Evolutionary conservation across 2,888 invertebrate genomes (phyloP).

Genomic region (Eulithis prunata): DNA sequence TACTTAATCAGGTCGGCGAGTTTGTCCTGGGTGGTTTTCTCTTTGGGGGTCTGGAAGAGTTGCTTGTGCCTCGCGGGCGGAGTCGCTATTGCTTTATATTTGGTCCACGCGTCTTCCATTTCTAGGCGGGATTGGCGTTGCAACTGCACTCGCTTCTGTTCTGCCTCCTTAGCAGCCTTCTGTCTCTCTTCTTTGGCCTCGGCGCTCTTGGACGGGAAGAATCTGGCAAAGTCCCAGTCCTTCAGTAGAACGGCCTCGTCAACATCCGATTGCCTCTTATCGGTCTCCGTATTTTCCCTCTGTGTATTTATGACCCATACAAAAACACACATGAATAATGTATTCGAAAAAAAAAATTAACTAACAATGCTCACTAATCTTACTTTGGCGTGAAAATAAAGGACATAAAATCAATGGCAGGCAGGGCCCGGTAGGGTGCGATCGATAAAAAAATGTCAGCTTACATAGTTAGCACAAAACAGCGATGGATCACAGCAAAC

Average conservation of each 20-base stretch:
- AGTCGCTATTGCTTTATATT: conserved; percentile 74
- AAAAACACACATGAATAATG: conserved; percentile 76
- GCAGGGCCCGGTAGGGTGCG: conserved; percentile 33
- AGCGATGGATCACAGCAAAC: conserved; percentile 17
- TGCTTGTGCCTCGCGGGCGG: conserved; percentile 75
- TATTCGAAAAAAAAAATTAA: conserved; percentile 49
- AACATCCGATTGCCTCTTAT: conserved; percentile 83
- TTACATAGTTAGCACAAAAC: conserved; percentile 43
- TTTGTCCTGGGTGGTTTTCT: conserved; percentile 75
- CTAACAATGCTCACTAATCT: conserved; percentile 75
- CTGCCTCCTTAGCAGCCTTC: conserved; percentile 71
- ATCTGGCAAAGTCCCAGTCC: conserved; percentile 94
- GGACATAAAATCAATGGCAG: conserved; percentile 30
- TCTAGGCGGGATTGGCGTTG: conserved; percentile 78
- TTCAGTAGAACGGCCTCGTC: conserved; percentile 92
- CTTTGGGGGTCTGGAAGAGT: conserved; percentile 63
- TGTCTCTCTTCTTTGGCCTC: conserved; percentile 66
- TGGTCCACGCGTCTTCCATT: conserved; percentile 77
- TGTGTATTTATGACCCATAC: conserved; percentile 74
- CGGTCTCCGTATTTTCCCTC: conserved; percentile 71
- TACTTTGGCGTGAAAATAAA: conserved; percentile 76
- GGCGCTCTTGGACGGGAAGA: conserved; percentile 86
- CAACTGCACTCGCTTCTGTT: conserved; percentile 68
- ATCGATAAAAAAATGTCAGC: conserved; percentile 32
- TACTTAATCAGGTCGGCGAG: conserved; percentile 83